A percentile compares a stretch with the other conserved stretches of the same genome.
Evolutionary conservation across 1,140 invertebrate genomes (phyloP).

Genomic region (Eufriesea mexicana): DNA sequence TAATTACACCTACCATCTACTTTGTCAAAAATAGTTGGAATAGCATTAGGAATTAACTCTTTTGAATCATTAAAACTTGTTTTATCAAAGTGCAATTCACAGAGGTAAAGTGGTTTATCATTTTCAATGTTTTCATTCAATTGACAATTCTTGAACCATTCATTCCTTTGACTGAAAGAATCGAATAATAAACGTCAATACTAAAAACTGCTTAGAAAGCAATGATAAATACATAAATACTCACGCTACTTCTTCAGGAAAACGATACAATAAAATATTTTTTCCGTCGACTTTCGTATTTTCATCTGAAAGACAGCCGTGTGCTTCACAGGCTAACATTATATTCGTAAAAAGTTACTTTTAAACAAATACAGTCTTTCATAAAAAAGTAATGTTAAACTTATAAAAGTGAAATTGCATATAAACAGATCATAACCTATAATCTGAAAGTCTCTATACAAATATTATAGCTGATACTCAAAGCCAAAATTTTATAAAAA

Average conservation of each 20-base stretch:
- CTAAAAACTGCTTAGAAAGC: no score
- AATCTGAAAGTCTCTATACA: not conserved
- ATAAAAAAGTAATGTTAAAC: not conserved
- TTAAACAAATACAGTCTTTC: not conserved
- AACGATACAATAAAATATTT: conserved; percentile 58
- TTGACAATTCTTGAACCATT: conserved; percentile 60
- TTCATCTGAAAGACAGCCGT: conserved; percentile 53
- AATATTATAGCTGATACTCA: not conserved
- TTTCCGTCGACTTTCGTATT: conserved; percentile 55
- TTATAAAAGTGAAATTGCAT: not conserved
- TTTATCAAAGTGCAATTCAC: conserved; percentile 67
- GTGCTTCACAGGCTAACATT: conserved; percentile 55
- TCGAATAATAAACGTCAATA: not conserved
- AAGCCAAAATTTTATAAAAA: not conserved
- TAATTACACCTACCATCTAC: conserved; percentile 39
- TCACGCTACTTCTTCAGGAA: conserved; percentile 60
- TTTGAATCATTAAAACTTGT: conserved; percentile 32
- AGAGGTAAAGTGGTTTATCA: conserved; percentile 30
- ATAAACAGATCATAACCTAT: conserved; percentile 27
- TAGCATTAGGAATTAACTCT: conserved; percentile 49
- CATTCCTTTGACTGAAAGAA: conserved; percentile 41
- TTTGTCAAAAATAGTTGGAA: conserved; percentile 58
- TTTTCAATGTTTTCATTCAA: not conserved
- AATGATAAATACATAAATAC: conserved; percentile 8
- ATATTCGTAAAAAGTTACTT: not conserved